These are phyloP conservation scores for Rhynchomys soricoides DNA, from an alignment of 2,113 vertebrate species.

Conservation along the genomic window DNA sequence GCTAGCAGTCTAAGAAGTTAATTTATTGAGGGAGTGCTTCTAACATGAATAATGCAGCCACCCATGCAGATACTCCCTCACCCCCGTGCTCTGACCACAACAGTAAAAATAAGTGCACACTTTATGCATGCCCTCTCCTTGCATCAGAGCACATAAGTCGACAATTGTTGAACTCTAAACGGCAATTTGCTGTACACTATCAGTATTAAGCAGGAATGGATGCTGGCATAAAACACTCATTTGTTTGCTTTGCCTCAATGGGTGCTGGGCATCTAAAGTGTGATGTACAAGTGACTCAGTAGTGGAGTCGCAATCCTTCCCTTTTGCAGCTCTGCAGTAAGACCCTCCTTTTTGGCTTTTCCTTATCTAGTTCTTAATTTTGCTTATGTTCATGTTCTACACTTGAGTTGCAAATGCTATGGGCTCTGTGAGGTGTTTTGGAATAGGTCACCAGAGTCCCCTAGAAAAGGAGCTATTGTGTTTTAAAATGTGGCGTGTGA, in stretches of 20 bases:
- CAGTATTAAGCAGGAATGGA: not conserved
- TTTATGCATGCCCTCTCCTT: not conserved
- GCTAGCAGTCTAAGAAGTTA: not conserved
- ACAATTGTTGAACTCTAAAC: not conserved
- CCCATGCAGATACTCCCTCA: not conserved
- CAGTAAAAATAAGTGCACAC: not conserved
- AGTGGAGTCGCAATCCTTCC: not conserved
- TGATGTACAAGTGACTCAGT: not conserved
- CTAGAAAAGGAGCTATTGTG: no score
- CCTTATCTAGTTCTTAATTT: not conserved
- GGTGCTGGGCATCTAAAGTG: not conserved
- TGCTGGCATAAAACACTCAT: not conserved
- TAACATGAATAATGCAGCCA: not conserved
- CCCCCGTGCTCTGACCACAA: not conserved
- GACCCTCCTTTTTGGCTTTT: not conserved
- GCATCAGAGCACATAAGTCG: not conserved
- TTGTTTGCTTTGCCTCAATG: no score
- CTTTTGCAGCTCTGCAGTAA: not conserved
- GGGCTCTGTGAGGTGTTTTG: not conserved
- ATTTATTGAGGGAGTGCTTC: not conserved
- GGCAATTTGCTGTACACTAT: not conserved
- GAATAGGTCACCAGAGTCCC: not conserved
- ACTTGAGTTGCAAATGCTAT: not conserved
- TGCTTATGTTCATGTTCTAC: not conserved
- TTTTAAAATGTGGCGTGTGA: not conserved